phyloP scores from a whole-genome alignment of 2,797 vertebrate genomes.

The Acropternis orthonyx region DNA sequence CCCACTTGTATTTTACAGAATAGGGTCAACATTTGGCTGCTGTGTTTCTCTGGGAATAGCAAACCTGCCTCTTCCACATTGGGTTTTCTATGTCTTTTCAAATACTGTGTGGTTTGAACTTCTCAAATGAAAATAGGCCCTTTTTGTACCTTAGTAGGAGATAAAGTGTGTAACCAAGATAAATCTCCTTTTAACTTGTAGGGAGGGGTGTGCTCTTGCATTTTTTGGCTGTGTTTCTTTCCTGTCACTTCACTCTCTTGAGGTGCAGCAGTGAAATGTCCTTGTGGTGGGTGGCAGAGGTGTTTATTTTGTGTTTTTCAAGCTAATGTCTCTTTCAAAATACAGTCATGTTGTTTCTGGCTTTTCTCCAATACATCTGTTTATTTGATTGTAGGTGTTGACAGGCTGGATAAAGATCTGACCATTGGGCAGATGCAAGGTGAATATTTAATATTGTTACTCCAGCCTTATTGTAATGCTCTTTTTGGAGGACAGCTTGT shows the following conservation, averaged over 20 bases:
- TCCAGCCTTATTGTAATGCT: background rate
- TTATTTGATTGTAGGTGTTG: conserved; percentile 84
- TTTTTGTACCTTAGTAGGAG: background rate
- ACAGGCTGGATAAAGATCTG: conserved; percentile 97
- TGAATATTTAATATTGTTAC: conserved; percentile 57
- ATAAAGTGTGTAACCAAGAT: background rate
- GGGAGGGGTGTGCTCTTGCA: background rate
- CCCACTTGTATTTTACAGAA: background rate
- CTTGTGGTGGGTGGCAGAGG: background rate
- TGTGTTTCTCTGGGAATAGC: background rate
- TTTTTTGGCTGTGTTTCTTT: background rate
- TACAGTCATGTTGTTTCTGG: background rate
- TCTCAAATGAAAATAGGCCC: background rate
- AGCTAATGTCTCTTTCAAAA: background rate
- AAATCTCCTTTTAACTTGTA: background rate
- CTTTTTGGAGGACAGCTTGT: background rate
- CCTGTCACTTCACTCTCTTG: background rate
- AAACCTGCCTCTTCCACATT: background rate
- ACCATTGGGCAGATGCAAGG: conserved; percentile 99
- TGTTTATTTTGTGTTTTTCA: background rate
- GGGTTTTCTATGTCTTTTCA: background rate
- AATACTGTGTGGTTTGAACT: background rate
- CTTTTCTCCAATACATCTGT: background rate
- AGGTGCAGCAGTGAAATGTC: background rate
- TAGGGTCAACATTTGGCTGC: accelerated